Evolutionary conservation across 1,140 invertebrate species (phyloP).

Genomic region (Reticulitermes speratus): DNA sequence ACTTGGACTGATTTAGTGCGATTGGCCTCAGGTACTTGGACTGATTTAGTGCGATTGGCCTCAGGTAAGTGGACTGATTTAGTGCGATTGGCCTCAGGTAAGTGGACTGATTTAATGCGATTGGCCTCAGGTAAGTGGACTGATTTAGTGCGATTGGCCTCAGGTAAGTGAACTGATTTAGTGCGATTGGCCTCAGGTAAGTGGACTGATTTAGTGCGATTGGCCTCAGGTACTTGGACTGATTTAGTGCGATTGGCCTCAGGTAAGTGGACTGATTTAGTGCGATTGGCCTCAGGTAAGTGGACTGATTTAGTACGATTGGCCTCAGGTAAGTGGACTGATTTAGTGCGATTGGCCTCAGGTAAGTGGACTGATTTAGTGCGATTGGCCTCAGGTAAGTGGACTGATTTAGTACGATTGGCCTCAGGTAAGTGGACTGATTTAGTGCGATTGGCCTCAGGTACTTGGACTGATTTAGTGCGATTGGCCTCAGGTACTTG

Average conservation of each 20-base stretch:
- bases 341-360: slow-evolving; percentile 90
- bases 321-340: slow-evolving; percentile 73
- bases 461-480: slow-evolving; percentile 47
- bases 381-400: slow-evolving; percentile 87
- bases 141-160: slow-evolving; percentile 80
- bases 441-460: slow-evolving; percentile 91
- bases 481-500: slow-evolving; percentile 84
- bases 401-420: slow-evolving; percentile 62
- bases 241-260: slow-evolving; percentile 85
- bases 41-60: slow-evolving; percentile 77
- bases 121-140: slow-evolving; percentile 78
- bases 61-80: slow-evolving; percentile 58
- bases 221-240: slow-evolving; percentile 78
- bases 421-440: slow-evolving; percentile 69
- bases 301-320: slow-evolving; percentile 56
- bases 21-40: slow-evolving; percentile 81
- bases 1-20: slow-evolving; percentile 39
- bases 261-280: slow-evolving; percentile 54
- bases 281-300: slow-evolving; percentile 89
- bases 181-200: slow-evolving; percentile 91
- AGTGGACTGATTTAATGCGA: slow-evolving; percentile 47
- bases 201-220: slow-evolving; percentile 47
- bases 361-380: slow-evolving; percentile 49
- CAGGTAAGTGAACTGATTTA: slow-evolving; percentile 58
- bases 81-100: slow-evolving; percentile 93